Base-by-base conservation (phyloP, 2,888 invertebrate species). In the Fragum fragum region DNA sequence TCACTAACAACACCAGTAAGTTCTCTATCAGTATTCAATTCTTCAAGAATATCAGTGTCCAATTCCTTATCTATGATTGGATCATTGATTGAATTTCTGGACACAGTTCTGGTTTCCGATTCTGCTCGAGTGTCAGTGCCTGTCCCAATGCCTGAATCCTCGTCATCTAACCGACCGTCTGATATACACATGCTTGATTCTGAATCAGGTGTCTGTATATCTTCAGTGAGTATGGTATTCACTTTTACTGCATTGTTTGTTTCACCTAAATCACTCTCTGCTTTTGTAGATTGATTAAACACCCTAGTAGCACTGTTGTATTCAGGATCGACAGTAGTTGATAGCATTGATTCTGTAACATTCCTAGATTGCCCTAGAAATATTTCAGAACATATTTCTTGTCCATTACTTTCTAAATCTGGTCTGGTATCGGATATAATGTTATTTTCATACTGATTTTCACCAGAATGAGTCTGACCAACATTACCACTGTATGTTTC, bases 121-220 rank as follows among this genome's bases (percentile, higher is more conserved):
- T 77, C 71, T 21, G 55, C 55, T 55, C 71, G 70, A 18, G 72
- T 80, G 7, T 83, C 83, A 63, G 78, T 78, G 1, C 66, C 70
- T 6, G 79, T 83, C 18, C 73, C 73, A 47, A 83, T 70, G 1
- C 83, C 83, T 39, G 82, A 82, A 73, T 82, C 82, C n/a, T 52
- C 53, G 9, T 82, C 82, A 1, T 55, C 72, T 61, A 75, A 29
- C 61, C 63, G 76, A 23, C 23, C 68, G 14, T 82, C 82, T 3
- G 82, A 76, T 71, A 77, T 36, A 55, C 77, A 70, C 59, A 82
- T 61, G 42, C 63, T 74, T 32, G 81, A 77, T 59, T 82, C 82
- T n/a, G 79, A 73, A 53, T 82, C 79, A 18, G 79, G 82, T 9
- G 78, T 75, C 16, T 73, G 55, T 18, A 57, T 21, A 11, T 61